These are phyloP conservation scores for Philereme vetulata DNA, from an alignment of 2,888 invertebrate species.

Conservation along the genomic window DNA sequence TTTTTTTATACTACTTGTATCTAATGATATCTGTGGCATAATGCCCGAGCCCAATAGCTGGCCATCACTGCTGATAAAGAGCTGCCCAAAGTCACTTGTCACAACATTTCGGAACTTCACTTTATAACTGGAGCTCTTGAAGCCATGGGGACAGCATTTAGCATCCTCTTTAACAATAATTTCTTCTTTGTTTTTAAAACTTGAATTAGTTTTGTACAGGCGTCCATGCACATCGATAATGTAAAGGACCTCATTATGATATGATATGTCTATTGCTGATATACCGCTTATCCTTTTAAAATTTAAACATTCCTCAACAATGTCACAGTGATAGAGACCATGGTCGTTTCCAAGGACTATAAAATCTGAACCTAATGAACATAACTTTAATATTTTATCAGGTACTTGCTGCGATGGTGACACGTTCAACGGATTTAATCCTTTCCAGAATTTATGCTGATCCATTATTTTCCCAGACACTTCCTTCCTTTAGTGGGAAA, in stretches of 20 bases:
- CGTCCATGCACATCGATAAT: slow-evolving; percentile 85
- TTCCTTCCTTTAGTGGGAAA: slow-evolving; percentile 47
- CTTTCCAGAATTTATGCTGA: slow-evolving; percentile 79
- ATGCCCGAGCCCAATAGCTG: slow-evolving; percentile 88
- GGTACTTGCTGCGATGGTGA: slow-evolving; percentile 67
- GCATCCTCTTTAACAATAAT: slow-evolving; percentile 86
- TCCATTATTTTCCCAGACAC: slow-evolving; percentile 66
- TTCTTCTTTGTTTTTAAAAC: slow-evolving; percentile 83
- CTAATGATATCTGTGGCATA: slow-evolving; percentile 87
- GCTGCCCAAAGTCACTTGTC: slow-evolving; percentile 84
- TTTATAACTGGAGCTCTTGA: slow-evolving; percentile 84
- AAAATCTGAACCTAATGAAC: slow-evolving; percentile 66
- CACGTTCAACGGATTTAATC: slow-evolving; percentile 65
- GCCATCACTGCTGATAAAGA: slow-evolving; percentile 86
- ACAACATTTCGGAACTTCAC: slow-evolving; percentile 86
- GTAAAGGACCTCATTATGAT: slow-evolving; percentile 84
- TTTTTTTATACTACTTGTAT: slow-evolving; percentile 84
- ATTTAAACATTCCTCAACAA: slow-evolving; percentile 65
- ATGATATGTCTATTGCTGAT: slow-evolving; percentile 85
- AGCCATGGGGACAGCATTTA: slow-evolving; percentile 87
- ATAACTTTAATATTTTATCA: slow-evolving; percentile 76
- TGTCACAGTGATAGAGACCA: slow-evolving; percentile 71
- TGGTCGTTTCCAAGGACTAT: slow-evolving; percentile 76
- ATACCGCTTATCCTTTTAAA: slow-evolving; percentile 79
- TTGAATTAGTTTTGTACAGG: slow-evolving; percentile 82